These are phyloP conservation scores for Dorcus parallelipipedus DNA, from an alignment of 2,888 invertebrate genomes.

Conservation along the genomic window DNA sequence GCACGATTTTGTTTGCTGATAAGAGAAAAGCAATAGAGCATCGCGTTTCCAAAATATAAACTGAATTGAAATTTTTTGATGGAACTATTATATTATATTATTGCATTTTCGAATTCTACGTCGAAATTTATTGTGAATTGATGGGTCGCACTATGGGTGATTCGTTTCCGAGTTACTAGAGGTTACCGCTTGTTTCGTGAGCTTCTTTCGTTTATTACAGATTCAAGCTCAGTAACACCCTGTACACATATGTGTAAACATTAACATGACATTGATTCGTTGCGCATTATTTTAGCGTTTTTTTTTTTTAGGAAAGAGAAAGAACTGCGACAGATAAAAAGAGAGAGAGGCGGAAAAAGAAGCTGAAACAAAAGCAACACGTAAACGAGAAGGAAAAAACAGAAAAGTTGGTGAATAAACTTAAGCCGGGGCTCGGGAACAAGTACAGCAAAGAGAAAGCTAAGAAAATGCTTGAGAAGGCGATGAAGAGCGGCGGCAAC, in stretches of 20 bases:
- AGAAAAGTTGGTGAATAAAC: conserved; percentile 51
- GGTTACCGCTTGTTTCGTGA: too few species aligned
- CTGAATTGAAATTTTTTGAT: background rate
- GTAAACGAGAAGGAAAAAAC: conserved; percentile 52
- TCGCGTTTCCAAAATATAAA: too few species aligned
- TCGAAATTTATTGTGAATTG: too few species aligned
- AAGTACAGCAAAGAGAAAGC: conserved; percentile 58
- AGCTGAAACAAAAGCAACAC: conserved; percentile 65
- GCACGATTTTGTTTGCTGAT: too few species aligned
- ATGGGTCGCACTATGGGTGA: too few species aligned
- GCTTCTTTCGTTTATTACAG: background rate
- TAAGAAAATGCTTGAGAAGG: conserved; percentile 59
- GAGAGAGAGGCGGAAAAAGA: conserved; percentile 83
- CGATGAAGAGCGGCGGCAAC: conserved; percentile 60
- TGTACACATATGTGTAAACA: background rate
- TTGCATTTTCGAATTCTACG: too few species aligned
- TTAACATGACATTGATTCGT: background rate
- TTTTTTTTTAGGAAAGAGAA: conserved; percentile 63
- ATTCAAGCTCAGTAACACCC: background rate
- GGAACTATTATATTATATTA: too few species aligned
- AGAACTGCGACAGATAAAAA: conserved; percentile 83
- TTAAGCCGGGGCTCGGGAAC: conserved; percentile 53
- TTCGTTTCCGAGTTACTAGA: too few species aligned
- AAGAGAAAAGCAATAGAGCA: too few species aligned
- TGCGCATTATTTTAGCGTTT: too few species aligned